A percentile compares a stretch with the other conserved stretches of the same genome.
phyloP scores from a whole-genome alignment of 37 sponge, comb jelly and placozoan species.

The Beroe forskalii region DNA sequence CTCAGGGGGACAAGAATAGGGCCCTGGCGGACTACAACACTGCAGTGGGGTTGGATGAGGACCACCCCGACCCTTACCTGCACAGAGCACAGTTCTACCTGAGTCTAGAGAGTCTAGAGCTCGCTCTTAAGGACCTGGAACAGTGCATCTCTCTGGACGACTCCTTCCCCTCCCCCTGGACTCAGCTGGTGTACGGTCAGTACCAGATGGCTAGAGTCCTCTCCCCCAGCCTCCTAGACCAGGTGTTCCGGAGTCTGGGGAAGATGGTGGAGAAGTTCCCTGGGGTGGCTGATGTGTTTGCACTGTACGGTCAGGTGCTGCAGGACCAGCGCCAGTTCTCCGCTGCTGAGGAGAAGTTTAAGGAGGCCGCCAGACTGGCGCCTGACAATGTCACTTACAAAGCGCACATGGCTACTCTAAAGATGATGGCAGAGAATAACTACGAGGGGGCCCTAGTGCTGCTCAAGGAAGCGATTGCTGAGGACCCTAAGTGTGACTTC shows the following conservation, averaged over 20 bases:
- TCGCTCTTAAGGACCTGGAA: conserved; percentile 13
- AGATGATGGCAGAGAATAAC: conserved; percentile 63
- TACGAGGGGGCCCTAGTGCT: conserved; percentile 32
- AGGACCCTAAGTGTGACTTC: conserved; percentile 56
- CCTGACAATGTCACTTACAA: conserved; percentile 50
- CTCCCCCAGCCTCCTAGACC: conserved; percentile 27
- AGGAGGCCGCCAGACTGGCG: conserved; percentile 20
- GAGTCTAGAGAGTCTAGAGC: background rate
- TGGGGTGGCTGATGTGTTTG: conserved; percentile 38
- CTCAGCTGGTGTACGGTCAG: conserved; percentile 62
- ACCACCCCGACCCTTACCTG: conserved; percentile 60
- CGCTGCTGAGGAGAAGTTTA: conserved; percentile 48
- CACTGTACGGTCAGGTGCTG: conserved; percentile 55
- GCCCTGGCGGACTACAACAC: conserved; percentile 58
- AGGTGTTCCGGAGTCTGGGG: conserved; percentile 24
- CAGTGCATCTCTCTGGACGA: conserved; percentile 31
- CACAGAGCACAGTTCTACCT: conserved; percentile 63
- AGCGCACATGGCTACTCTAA: conserved; percentile 40
- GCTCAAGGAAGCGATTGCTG: conserved; percentile 26
- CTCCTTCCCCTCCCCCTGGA: conserved; percentile 33
- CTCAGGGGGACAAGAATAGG: conserved; percentile 38
- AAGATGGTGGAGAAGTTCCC: conserved; percentile 55
- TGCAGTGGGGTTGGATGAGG: conserved; percentile 36
- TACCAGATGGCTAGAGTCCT: conserved; percentile 53
- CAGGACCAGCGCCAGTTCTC: conserved; percentile 56